A percentile compares a stretch with the other conserved stretches of the same genome.
phyloP scores from a whole-genome alignment of 2,797 vertebrate species.

The Acrossocheilus fasciatus region DNA sequence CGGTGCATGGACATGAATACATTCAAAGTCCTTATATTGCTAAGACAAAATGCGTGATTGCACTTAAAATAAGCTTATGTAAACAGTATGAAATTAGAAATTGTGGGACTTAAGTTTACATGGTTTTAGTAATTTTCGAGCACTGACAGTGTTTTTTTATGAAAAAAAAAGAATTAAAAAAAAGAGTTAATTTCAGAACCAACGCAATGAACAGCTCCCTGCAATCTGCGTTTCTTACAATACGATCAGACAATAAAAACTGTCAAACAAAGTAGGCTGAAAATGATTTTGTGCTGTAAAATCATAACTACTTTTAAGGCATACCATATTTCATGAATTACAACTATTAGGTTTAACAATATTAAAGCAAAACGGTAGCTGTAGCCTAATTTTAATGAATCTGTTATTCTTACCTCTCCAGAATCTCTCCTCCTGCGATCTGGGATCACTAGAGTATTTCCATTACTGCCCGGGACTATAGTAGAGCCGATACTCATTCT shows the following conservation, averaged over 20 bases:
- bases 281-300: background rate
- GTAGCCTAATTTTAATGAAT: no score
- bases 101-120: no score
- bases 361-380: background rate
- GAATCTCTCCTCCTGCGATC: slow-evolving; percentile 42
- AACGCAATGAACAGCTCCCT: background rate
- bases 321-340: no score
- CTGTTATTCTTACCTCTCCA: slow-evolving; percentile 64
- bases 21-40: background rate
- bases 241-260: background rate
- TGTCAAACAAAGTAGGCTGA: background rate
- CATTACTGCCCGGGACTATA: slow-evolving; percentile 54
- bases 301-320: no score
- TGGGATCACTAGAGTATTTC: no score
- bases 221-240: background rate
- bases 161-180: no score
- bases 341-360: no score
- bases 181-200: background rate
- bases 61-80: no score
- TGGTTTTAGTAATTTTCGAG: background rate
- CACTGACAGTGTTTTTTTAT: background rate
- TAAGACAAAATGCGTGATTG: no score
- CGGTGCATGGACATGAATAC: background rate
- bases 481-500: slow-evolving; percentile 66
- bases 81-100: no score